These are phyloP conservation scores for Marasmarcha lunaedactyla DNA, from an alignment of 2,888 invertebrate genomes.

Conservation along the genomic window DNA sequence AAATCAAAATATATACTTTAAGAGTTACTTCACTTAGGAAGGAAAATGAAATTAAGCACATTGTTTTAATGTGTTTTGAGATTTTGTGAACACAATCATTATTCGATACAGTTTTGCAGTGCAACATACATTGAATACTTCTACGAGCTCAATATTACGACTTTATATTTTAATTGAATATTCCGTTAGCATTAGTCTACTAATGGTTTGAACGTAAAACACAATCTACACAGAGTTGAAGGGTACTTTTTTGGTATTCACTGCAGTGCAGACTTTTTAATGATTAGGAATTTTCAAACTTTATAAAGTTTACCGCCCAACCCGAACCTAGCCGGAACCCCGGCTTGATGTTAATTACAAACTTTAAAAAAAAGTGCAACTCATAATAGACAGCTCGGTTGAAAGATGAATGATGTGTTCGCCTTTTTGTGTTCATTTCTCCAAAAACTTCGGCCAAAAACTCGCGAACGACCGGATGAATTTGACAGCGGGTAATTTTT, in stretches of 20 bases:
- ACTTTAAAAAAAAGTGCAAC: constrained; percentile 61
- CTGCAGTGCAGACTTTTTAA: constrained; percentile 32
- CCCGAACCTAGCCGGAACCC: constrained; percentile 43
- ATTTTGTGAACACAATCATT: no score
- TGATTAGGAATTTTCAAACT: constrained; percentile 31
- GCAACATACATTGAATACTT: no score
- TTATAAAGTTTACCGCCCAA: constrained; percentile 48
- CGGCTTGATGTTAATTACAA: constrained; percentile 61
- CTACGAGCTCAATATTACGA: no score
- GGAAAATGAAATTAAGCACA: no score
- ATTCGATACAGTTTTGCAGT: no score
- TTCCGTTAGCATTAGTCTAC: no score
- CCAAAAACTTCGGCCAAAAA: constrained; percentile 28
- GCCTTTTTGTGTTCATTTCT: constrained; percentile 28
- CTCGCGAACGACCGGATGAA: constrained; percentile 16
- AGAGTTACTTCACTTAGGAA: constrained; percentile 12
- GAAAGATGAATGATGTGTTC: constrained; percentile 66
- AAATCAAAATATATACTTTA: no score
- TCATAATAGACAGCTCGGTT: constrained; percentile 63
- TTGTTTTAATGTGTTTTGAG: no score
- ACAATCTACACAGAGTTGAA: no score
- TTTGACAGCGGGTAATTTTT: constrained; percentile 30
- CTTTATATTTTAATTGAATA: no score
- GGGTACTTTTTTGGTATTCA: no score
- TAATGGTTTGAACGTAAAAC: no score